phyloP scores from a whole-genome alignment of 2,113 vertebrate genomes.

The Ifrita kowaldi region DNA sequence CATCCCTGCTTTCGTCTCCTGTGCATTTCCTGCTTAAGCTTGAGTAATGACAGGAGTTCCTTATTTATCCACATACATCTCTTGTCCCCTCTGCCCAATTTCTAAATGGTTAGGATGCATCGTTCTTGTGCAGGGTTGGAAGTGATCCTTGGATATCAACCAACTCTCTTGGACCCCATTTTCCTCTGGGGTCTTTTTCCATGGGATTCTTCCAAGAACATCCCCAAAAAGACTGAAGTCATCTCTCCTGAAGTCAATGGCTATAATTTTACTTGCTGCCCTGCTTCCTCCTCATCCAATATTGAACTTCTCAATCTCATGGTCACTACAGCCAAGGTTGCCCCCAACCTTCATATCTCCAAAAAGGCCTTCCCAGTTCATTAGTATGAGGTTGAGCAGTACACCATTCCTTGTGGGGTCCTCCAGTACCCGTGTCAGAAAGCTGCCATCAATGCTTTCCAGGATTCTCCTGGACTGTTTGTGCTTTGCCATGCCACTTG shows the following conservation, averaged over 20 bases:
- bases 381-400: not conserved
- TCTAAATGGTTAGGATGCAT: not conserved
- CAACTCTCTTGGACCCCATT: not conserved
- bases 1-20: not conserved
- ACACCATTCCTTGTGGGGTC: not conserved
- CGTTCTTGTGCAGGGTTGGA: fast-evolving
- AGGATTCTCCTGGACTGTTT: not conserved
- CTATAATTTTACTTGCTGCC: not conserved
- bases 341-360: not conserved
- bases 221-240: not conserved
- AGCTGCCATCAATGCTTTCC: too few relatives aligned
- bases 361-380: not conserved
- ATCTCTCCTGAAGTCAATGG: not conserved
- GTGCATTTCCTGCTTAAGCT: not conserved
- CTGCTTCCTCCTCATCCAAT: not conserved
- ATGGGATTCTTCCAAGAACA: not conserved
- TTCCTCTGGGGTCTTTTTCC: not conserved
- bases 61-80: not conserved
- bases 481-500: not conserved
- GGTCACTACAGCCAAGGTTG: not conserved
- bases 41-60: not conserved
- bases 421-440: not conserved
- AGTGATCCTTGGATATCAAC: not conserved
- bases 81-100: not conserved
- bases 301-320: not conserved